Evolutionary conservation across 2,113 vertebrate species (phyloP), one percentile per base, ranked within the genome.

Genomic region (Corvus hawaiiensis): DNA sequence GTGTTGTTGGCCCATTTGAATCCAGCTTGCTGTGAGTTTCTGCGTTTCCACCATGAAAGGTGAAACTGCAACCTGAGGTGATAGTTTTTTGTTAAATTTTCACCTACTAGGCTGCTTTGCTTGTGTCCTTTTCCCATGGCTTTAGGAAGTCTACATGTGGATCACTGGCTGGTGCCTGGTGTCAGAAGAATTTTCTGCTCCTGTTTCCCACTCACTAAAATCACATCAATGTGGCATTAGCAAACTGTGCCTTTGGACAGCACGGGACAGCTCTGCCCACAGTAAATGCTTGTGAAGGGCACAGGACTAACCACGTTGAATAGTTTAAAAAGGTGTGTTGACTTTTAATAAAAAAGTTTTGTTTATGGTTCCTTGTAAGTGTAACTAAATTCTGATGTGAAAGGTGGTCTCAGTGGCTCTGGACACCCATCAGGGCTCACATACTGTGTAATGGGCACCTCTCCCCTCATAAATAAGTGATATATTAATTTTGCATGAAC

Each of bases 401-500:
- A 74, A 51, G 22, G 52, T 52, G 71, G 32, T 82, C 33, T 85
- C 37, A 33, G 74, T 79, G 74, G 74, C 54, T 52, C 74, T 44
- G 54, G 67, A 54, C 49, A 27, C 33, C 49, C 43, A 33, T 12
- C 24, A n/a, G 76, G n/a, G 12, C 82, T 77, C 41, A 73, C 33
- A 66, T 30, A 19, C 23, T 35, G 10, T 27, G 30, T 54, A 66
- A 20, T 10, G 30, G 43, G 39, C 41, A 63, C 30, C 52, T 80
- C 30, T 83, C 35, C 18, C 43, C 55, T 63, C 79, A 52, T 66
- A 93, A 88, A 77, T 86, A 93, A 55, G 48, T 17, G 55, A 74
- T 55, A 33, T 28, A 27, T 86, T 81, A 88, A 88, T 95, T 95
- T 86, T 89, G 26, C 68, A 71, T 77, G n/a, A 87, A 44, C 39